Conservation (phyloP, 53 echinoderm and acorn worm genomes). For the Stichopus horrens region DNA sequence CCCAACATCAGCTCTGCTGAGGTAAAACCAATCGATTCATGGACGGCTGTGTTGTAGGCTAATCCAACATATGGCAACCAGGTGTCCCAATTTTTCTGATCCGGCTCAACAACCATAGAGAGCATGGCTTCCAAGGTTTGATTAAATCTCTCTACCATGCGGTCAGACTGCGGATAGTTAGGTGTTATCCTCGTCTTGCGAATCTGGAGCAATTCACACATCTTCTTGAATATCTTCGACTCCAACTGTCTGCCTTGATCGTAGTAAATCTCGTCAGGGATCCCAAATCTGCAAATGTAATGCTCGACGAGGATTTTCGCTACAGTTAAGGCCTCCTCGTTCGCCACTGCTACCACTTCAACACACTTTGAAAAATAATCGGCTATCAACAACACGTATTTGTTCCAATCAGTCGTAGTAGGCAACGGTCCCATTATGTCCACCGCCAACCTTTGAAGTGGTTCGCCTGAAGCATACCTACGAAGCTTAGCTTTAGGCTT, state of each 20-base stretch:
- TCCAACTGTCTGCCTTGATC: not conserved
- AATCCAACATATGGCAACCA: not conserved
- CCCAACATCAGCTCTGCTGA: conserved; percentile 28
- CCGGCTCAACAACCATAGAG: not conserved
- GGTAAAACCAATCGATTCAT: conserved; percentile 19
- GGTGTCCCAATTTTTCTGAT: not conserved
- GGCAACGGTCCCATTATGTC: not conserved
- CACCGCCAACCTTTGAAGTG: conserved; percentile 1
- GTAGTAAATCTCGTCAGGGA: not conserved
- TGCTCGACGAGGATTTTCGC: not conserved
- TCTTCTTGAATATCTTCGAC: conserved; percentile 14
- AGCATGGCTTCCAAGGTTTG: not conserved
- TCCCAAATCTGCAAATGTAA: not conserved
- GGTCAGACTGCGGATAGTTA: not conserved
- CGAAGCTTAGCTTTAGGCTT: not conserved
- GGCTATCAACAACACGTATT: not conserved
- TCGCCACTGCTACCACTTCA: not conserved
- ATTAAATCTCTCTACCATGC: not conserved
- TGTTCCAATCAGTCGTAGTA: not conserved
- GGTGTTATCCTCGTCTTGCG: not conserved
- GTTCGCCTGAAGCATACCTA: not conserved
- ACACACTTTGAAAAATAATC: not conserved
- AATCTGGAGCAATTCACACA: not conserved
- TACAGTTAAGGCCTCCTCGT: conserved; percentile 2
- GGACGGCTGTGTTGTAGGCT: conserved; percentile 16